Conservation (phyloP, 2,113 vertebrate genomes). For the Pterocles orientalis region DNA sequence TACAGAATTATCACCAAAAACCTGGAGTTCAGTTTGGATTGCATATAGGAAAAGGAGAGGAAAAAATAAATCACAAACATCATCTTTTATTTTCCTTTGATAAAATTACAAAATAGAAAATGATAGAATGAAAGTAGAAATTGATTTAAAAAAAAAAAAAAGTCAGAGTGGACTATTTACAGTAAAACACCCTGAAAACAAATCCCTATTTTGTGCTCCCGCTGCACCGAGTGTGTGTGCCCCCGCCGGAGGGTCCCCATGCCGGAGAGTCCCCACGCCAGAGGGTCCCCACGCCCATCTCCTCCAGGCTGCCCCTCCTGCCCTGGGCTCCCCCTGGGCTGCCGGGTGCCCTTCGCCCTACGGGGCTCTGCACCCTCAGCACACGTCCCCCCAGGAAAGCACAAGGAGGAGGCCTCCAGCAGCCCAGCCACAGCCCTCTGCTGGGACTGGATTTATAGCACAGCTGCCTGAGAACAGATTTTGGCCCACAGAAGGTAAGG, state of each 20-base stretch:
- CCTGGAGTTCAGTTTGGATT: constrained; percentile 60
- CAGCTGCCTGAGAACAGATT: not conserved
- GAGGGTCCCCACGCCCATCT: not conserved
- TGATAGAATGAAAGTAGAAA: constrained; percentile 45
- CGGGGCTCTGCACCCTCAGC: not conserved
- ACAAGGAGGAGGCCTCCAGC: not conserved
- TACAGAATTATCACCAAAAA: constrained; percentile 62
- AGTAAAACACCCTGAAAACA: constrained; percentile 40
- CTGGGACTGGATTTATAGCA: not conserved
- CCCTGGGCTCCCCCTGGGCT: not conserved
- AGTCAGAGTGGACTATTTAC: constrained; percentile 63
- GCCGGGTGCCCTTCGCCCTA: not conserved
- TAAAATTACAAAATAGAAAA: constrained; percentile 73
- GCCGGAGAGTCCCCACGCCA: too few species aligned
- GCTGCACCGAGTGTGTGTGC: not conserved
- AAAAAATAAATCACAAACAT: constrained; percentile 4
- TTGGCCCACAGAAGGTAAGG: not conserved
- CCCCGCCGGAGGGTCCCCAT: too few species aligned
- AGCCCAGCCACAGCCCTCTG: not conserved
- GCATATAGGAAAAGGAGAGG: constrained; percentile 52
- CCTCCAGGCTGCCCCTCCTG: not conserved
- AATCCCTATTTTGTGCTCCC: not conserved
- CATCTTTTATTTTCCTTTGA: not conserved
- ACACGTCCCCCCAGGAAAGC: not conserved
- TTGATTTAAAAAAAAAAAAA: not conserved